A percentile compares a stretch with the other conserved stretches of the same genome.
These are phyloP conservation scores for Myotis davidii DNA, from an alignment of 2,113 vertebrate species.

Conservation along the genomic window DNA sequence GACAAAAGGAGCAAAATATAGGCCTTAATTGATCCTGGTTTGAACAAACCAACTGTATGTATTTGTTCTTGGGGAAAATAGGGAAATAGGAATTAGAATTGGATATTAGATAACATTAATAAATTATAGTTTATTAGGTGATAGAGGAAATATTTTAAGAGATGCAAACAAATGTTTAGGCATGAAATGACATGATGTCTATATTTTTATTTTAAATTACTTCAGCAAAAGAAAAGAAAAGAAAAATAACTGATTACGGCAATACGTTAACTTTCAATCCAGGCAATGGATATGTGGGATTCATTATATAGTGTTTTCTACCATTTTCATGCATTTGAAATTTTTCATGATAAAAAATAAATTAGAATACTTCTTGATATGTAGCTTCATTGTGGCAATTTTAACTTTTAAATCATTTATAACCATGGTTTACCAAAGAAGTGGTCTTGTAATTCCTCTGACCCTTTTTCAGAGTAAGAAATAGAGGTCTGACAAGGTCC, in stretches of 20 bases:
- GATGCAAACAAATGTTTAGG: background rate
- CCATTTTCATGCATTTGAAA: conserved; percentile 3
- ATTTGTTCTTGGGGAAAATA: background rate
- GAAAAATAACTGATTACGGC: background rate
- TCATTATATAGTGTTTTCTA: background rate
- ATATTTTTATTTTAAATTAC: conserved; percentile 25
- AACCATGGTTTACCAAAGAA: background rate
- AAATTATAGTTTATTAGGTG: background rate
- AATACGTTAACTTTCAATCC: background rate
- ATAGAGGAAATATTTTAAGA: conserved; percentile 18
- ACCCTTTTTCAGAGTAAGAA: background rate
- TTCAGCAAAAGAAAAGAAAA: background rate
- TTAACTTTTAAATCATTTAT: conserved; percentile 14
- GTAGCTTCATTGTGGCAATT: background rate
- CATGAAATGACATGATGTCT: background rate
- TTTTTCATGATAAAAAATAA: background rate
- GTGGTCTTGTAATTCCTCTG: background rate
- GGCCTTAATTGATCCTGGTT: background rate
- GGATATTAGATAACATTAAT: background rate
- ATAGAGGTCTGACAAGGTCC: background rate
- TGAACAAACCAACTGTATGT: background rate
- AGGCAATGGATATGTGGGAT: background rate
- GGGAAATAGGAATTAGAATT: background rate
- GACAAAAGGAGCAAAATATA: conserved; percentile 3
- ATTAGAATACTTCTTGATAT: background rate